Percentiles rank a stretch among this genome's conserved stretches.
Conservation (phyloP, 2,888 invertebrate species). For the Pecten maximus region DNA sequence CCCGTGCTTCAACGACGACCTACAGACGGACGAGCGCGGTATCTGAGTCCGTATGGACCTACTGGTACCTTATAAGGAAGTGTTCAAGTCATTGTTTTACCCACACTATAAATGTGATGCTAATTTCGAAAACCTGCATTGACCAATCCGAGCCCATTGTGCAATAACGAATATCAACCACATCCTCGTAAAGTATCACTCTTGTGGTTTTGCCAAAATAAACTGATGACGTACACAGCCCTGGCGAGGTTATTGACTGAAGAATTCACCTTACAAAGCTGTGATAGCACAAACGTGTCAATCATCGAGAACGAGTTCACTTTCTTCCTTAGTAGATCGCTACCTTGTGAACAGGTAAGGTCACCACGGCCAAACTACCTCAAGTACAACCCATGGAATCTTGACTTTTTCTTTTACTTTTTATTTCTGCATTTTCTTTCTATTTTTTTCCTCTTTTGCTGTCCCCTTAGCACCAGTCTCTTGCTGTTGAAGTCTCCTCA, state of each 20-base stretch:
- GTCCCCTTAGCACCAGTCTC: too few species aligned
- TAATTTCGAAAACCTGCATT: not conserved
- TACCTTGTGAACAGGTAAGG: not conserved
- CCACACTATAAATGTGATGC: too few species aligned
- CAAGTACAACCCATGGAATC: too few species aligned
- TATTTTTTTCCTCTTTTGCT: too few species aligned
- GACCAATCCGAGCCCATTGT: not conserved
- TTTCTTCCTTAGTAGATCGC: not conserved
- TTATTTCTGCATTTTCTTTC: too few species aligned
- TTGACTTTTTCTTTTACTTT: too few species aligned
- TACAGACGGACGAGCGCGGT: too few species aligned
- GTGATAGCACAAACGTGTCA: not conserved
- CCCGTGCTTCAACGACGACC: too few species aligned
- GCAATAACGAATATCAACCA: not conserved
- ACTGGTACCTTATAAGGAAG: too few species aligned
- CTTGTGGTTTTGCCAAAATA: not conserved
- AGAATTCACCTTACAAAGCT: not conserved
- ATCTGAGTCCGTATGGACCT: not conserved
- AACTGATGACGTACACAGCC: not conserved
- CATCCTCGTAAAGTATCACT: not conserved
- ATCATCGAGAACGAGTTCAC: not conserved
- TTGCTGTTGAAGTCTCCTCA: too few species aligned
- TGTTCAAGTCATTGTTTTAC: too few species aligned
- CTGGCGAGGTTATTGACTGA: not conserved
- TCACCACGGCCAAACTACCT: not conserved